Evolutionary conservation across 2,888 invertebrate genomes (phyloP).

Genomic region (Callyntrura sp.): DNA sequence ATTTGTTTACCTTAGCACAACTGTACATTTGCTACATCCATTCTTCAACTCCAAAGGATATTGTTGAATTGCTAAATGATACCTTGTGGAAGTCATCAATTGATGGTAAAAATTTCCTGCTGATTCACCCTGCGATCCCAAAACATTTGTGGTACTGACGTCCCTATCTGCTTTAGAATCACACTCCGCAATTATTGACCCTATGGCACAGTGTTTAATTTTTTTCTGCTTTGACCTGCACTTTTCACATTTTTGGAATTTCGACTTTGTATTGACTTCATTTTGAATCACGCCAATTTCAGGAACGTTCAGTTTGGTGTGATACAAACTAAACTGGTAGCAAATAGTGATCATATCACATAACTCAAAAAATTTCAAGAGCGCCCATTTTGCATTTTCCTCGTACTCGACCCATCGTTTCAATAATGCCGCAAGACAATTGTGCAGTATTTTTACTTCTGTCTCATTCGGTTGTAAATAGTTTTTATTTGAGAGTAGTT

Average conservation of each 20-base stretch:
- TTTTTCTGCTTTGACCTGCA: not conserved
- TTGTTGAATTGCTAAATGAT: not conserved
- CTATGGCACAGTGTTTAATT: conserved; percentile 16
- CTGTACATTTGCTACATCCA: not conserved
- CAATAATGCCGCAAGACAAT: not conserved
- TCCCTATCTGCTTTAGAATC: not conserved
- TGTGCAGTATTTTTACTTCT: not conserved
- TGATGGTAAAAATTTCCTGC: not conserved
- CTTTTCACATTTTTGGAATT: conserved; percentile 14
- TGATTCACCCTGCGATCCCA: not conserved
- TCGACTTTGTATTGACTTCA: not conserved
- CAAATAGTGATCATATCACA: conserved; percentile 26
- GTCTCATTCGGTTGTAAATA: not conserved
- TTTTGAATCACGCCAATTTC: not conserved
- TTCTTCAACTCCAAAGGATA: not conserved
- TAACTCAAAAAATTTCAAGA: not conserved
- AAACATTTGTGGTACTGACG: not conserved
- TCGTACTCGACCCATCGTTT: conserved; percentile 1
- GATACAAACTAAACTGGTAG: not conserved
- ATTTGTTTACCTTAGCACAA: not conserved
- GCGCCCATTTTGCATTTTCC: not conserved
- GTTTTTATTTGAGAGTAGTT: not conserved
- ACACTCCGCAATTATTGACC: not conserved
- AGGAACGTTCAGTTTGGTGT: not conserved
- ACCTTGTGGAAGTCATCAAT: conserved; percentile 3